phyloP scores from a whole-genome alignment of 2,113 vertebrate species.

The Cebidichthys violaceus region DNA sequence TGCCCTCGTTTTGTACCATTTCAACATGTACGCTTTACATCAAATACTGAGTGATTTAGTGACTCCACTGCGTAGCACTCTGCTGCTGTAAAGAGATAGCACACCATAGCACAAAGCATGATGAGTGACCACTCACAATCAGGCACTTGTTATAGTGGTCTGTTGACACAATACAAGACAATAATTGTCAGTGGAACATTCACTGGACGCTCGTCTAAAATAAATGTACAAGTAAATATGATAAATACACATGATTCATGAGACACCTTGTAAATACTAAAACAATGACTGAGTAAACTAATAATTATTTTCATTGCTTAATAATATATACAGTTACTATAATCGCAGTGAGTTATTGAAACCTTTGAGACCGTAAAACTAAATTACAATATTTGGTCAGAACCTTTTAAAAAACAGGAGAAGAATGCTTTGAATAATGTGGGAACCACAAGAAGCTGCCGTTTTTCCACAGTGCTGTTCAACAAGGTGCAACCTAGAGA shows the following conservation, averaged over 20 bases:
- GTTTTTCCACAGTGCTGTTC: conserved; percentile 23
- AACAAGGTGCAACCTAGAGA: conserved; percentile 45
- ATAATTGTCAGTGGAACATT: conserved; percentile 7
- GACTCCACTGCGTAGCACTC: conserved; percentile 6
- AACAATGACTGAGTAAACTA: not conserved
- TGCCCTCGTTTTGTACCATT: conserved; percentile 1
- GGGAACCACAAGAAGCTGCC: not conserved
- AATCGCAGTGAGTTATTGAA: not conserved
- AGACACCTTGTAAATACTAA: not conserved
- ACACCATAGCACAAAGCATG: conserved; percentile 66
- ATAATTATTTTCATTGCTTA: not conserved
- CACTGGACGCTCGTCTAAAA: not conserved
- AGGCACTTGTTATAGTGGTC: conserved; percentile 59
- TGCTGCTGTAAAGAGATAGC: conserved; percentile 61
- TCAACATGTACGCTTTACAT: not conserved
- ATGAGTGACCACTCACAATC: conserved; percentile 63
- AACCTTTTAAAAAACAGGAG: conserved; percentile 15
- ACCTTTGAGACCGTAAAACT: not conserved
- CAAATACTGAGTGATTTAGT: conserved; percentile 9
- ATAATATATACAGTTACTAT: not conserved
- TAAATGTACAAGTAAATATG: not conserved
- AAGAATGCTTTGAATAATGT: conserved; percentile 30
- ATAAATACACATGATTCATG: not conserved
- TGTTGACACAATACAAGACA: conserved; percentile 13
- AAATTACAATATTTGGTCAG: conserved; percentile 11